Evolutionary conservation across 2,113 vertebrate species (phyloP).

Genomic region (Zosterops japonicus): DNA sequence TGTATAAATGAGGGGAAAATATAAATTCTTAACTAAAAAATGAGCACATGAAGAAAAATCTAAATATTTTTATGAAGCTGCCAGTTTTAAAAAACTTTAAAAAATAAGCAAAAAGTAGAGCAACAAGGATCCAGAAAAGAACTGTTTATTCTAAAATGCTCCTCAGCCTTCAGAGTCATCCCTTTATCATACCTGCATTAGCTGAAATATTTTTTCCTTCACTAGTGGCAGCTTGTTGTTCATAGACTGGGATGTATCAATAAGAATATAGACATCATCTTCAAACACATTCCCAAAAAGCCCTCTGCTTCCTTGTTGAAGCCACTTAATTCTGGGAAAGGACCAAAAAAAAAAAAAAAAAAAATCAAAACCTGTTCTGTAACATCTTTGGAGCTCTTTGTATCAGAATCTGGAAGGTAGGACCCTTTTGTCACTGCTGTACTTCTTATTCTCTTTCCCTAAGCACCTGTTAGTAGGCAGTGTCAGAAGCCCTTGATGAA

Average conservation of each 20-base stretch:
- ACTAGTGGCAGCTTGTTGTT: conserved; percentile 75
- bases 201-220: conserved; percentile 77
- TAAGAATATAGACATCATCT: conserved; percentile 75
- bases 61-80: neutral
- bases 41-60: neutral
- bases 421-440: neutral
- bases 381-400: neutral
- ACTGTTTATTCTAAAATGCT: neutral
- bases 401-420: neutral
- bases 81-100: rapidly evolving
- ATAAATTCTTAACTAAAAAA: neutral
- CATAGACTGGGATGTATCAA: conserved; percentile 85
- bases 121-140: neutral
- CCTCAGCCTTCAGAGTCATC: neutral
- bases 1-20: neutral
- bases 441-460: neutral
- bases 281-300: conserved; percentile 78
- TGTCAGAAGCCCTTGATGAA: neutral
- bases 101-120: neutral
- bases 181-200: conserved; percentile 73
- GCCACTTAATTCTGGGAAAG: conserved; percentile 74
- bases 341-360: neutral
- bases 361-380: neutral
- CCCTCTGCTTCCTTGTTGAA: conserved; percentile 74
- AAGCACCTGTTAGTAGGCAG: neutral